Percentiles rank a stretch among this genome's conserved stretches.
phyloP scores from a whole-genome alignment of 2,113 vertebrate genomes.

The Podocnemis expansa region DNA sequence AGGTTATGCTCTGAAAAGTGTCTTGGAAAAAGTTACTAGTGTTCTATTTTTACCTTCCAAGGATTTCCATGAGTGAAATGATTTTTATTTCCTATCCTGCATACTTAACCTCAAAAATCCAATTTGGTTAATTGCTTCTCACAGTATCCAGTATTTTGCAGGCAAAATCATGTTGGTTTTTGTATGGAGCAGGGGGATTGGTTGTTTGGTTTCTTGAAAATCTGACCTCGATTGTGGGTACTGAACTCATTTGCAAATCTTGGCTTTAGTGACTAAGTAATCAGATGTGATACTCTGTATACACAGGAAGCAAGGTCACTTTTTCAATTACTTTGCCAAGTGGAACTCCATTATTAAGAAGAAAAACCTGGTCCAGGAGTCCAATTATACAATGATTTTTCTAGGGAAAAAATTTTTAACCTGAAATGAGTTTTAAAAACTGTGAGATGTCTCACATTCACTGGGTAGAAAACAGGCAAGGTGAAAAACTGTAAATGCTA shows the following conservation, averaged over 20 bases:
- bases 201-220: neutral
- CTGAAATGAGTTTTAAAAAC: neutral
- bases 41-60: neutral
- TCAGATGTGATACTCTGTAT: neutral
- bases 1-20: conserved; percentile 13
- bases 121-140: neutral
- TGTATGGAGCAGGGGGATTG: too few relatives aligned
- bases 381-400: neutral
- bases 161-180: neutral
- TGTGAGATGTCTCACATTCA: neutral
- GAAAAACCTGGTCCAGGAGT: neutral
- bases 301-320: accelerated
- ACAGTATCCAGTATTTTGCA: neutral
- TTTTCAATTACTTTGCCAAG: neutral
- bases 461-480: neutral
- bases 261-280: neutral
- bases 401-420: neutral
- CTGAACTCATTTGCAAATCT: neutral
- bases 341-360: neutral
- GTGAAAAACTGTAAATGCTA: neutral
- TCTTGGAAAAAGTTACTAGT: neutral
- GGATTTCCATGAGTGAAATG: neutral
- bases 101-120: neutral
- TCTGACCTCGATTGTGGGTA: neutral
- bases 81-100: neutral